Evolutionary conservation across 30 jellyfish, hydroid and myxozoan species (phyloP).

Genomic region (Hydractinia symbiolongicarpus): DNA sequence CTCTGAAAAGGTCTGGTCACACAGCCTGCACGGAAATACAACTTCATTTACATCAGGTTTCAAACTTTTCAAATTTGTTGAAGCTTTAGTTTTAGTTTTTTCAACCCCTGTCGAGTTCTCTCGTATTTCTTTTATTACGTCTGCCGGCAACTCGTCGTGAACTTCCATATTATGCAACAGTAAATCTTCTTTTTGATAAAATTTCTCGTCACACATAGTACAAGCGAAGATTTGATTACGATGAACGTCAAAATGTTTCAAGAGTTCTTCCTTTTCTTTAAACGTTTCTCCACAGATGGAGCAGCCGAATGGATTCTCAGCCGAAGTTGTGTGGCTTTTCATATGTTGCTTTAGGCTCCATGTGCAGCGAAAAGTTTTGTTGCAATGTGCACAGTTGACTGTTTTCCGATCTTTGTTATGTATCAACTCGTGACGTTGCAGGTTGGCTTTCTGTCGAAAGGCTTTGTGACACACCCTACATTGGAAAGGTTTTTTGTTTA

Average conservation of each 20-base stretch:
- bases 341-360: conserved; percentile 36
- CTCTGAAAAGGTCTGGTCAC: neutral
- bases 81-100: neutral
- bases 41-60: too few relatives aligned
- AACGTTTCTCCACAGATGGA: conserved; percentile 30
- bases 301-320: conserved; percentile 15
- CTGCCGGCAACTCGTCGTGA: conserved; percentile 2
- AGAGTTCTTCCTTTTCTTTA: conserved; percentile 20
- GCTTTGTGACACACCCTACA: conserved; percentile 30
- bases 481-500: conserved; percentile 25
- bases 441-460: conserved; percentile 37
- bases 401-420: conserved; percentile 38
- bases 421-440: conserved; percentile 38
- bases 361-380: conserved; percentile 27
- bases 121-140: neutral
- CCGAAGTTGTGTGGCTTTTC: conserved; percentile 18
- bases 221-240: conserved; percentile 8
- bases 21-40: neutral
- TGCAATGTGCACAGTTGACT: conserved; percentile 22
- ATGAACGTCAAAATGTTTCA: conserved; percentile 4
- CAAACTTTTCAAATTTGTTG: neutral
- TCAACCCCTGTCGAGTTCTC: neutral
- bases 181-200: neutral
- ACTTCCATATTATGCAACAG: neutral
- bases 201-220: neutral